Evolutionary conservation across 2,797 vertebrate species (phyloP), one percentile per base, ranked within the genome.

Genomic region (Lates japonicus): DNA sequence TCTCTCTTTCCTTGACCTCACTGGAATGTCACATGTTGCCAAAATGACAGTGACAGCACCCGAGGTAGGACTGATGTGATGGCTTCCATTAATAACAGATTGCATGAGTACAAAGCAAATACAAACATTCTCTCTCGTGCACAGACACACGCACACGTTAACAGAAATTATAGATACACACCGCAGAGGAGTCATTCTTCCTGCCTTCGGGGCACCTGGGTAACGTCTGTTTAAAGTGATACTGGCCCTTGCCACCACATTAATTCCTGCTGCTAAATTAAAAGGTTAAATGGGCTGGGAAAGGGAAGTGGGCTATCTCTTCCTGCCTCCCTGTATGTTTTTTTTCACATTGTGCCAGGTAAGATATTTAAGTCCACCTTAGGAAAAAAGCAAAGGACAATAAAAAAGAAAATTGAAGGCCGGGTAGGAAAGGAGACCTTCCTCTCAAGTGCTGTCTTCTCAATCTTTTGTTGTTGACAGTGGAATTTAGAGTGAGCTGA

Each of bases 211-310:
- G 88, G 79, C 83, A 89, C 78, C 78, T 71, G 82, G 82, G 83
- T 81, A 83, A 83, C 44, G 54, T 92, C 88, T 90, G 87, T 89
- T 93, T 87, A 78, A 93, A 91, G 78, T 88, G 83, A 93, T 91
- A 90, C 82, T 62, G 85, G 88, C 80, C 82, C 72, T 25, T 74
- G 84, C 86, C 74, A 81, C 81, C 87, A 76, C 84, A 91, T 93
- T 92, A 90, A 92, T 93, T 89, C 90, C 85, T 86, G 84, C 88
- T 87, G 82, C 87, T 95, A 92, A 93, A 93, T 94, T 91, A 86
- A 94, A 94, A 95, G 93, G 89, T 94, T 94, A 95, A 93, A 93
- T 82, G 74, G 88, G 73, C 82, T 86, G 82, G 70, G 74, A 79
- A 82, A 87, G 79, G 83, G 69, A 88, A 76, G 80, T 31, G 17